Conservation (phyloP, 2,797 vertebrate species). For the Hypotaenidia okinawae region DNA sequence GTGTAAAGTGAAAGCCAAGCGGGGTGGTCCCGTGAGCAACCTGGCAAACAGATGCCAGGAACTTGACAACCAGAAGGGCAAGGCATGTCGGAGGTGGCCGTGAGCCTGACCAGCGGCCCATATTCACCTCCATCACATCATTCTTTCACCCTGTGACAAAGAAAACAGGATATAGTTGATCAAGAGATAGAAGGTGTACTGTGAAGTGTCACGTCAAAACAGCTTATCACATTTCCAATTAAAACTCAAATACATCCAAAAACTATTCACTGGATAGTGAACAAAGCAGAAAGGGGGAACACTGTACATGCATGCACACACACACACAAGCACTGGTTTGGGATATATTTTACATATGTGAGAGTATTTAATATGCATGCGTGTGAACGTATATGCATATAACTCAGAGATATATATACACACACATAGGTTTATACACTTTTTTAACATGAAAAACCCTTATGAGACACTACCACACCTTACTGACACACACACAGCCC, state of each 20-base stretch:
- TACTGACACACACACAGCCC: background rate
- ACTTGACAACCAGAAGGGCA: conserved; percentile 82
- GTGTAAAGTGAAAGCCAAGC: conserved; percentile 88
- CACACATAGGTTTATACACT: rapidly evolving
- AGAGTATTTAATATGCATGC: background rate
- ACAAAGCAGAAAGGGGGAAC: background rate
- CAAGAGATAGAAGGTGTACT: background rate
- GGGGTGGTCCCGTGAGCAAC: conserved; percentile 65
- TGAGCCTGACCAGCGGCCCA: conserved; percentile 89
- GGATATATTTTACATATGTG: background rate
- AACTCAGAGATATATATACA: background rate
- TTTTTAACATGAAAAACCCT: background rate
- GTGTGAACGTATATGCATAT: background rate
- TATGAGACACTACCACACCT: background rate
- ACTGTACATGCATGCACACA: too few species aligned
- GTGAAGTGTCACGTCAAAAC: background rate
- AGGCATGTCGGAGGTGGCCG: conserved; percentile 80
- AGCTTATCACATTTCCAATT: background rate
- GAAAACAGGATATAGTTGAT: background rate
- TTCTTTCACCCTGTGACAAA: conserved; percentile 84
- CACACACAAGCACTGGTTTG: background rate
- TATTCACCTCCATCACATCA: conserved; percentile 92
- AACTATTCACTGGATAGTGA: background rate
- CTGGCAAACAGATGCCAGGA: conserved; percentile 81
- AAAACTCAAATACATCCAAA: background rate